These are phyloP conservation scores for Phenganax stokvisi DNA, from an alignment of 92 coral and sea anemone species.

Conservation along the genomic window DNA sequence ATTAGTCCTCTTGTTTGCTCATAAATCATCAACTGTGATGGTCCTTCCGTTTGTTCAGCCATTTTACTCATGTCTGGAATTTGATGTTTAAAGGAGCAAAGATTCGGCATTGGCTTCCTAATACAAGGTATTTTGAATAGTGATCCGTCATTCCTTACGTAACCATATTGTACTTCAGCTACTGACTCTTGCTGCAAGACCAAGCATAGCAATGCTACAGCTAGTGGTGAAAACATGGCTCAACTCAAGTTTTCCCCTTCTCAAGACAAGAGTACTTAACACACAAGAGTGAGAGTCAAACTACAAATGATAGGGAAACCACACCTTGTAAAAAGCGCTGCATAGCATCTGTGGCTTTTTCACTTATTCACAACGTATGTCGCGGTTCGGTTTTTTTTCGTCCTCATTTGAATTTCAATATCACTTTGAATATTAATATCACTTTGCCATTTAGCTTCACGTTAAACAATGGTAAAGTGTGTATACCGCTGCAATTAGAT, in stretches of 20 bases:
- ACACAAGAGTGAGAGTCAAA: background rate
- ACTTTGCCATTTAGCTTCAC: too few relatives aligned
- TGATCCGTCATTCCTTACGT: background rate
- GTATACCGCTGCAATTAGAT: too few relatives aligned
- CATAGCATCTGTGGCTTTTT: background rate
- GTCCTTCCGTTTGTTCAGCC: too few relatives aligned
- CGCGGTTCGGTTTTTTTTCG: background rate
- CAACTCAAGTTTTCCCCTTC: background rate
- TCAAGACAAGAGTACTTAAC: background rate
- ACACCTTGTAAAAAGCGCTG: background rate
- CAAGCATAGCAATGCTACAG: background rate
- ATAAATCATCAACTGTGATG: too few relatives aligned
- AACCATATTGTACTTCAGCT: background rate
- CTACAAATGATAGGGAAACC: background rate
- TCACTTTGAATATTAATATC: too few relatives aligned
- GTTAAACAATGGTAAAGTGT: too few relatives aligned
- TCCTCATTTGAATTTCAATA: background rate
- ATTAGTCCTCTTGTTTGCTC: too few relatives aligned
- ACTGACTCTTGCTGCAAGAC: background rate
- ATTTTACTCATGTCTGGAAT: too few relatives aligned
- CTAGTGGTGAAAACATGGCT: background rate
- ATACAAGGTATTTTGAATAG: background rate
- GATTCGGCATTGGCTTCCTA: too few relatives aligned
- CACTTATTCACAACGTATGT: background rate
- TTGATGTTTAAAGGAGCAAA: too few relatives aligned